Base-by-base conservation (phyloP, 2,888 invertebrate genomes). In the Parnassius smintheus region DNA sequence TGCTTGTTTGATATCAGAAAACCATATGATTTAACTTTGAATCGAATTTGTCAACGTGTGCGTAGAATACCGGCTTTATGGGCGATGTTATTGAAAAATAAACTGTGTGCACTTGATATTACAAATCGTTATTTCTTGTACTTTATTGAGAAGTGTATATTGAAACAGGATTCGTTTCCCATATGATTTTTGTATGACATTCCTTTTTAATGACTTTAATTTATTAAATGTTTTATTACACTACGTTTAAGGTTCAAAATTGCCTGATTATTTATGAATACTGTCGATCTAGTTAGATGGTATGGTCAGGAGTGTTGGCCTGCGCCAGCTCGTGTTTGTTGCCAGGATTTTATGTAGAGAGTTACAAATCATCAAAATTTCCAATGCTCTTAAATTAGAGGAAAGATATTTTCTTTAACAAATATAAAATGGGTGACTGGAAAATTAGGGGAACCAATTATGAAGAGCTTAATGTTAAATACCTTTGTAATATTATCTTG, bases 171-270 rank as follows among this genome's bases (percentile, higher is more conserved):
- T 87, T 84, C 72, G 77, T 77, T 83, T 85, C 86, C 86, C 88
- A 88, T 88, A 88, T 88, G 88, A 88, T 87, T 86, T 86, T 83
- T 85, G 86, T 87, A 80, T 84, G 80, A 80, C 86, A 88, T 88
- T 87, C 86, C 86, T 76, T 79, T 77, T 72, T 70, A 68, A 62
- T 57, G 52, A 56, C 18, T 13, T 12, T 13, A 25, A 62, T 65
- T 41, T 57, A 54, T 75, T 69, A 75, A 68, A 41, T 56, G 56
- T 66, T 70, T 61, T 83, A 76, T 18, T 0, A 0, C 0, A 0
- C 0, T 0, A 0, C 0, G 0, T 0, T 25, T 77, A 82, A 71
- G 69, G 78, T 70, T 60, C n/a, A 66, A 68, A 72, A 71, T 82
- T 9, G 45, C 22, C 41, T 71, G 61, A 58, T 56, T 3, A 48